Percentiles rank a stretch among this genome's conserved stretches.
Conservation (phyloP, 2,888 invertebrate genomes). For the Hemistola chrysoprasaria region DNA sequence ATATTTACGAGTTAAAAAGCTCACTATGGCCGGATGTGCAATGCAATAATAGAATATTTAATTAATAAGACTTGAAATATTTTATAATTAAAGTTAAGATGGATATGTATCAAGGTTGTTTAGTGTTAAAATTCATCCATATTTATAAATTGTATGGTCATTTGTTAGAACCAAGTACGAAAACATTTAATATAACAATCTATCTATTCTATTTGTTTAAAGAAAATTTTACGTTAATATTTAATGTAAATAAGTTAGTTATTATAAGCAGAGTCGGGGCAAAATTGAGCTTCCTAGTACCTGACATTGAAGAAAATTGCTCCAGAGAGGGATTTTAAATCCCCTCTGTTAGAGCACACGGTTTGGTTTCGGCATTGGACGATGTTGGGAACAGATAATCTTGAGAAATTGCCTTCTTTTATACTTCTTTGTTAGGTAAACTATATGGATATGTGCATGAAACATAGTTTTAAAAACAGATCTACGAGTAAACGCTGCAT, state of each 20-base stretch:
- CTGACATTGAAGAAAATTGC: conserved; percentile 64
- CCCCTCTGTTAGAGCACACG: conserved; percentile 62
- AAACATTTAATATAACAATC: no score
- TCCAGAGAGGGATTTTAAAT: conserved; percentile 56
- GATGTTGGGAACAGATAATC: conserved; percentile 66
- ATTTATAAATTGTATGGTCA: no score
- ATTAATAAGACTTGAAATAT: no score
- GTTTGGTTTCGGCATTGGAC: conserved; percentile 44
- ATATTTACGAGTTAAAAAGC: background rate
- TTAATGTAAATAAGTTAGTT: conserved; percentile 28
- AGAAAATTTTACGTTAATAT: background rate
- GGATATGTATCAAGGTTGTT: no score
- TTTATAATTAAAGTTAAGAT: no score
- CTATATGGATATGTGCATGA: no score
- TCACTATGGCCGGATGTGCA: conserved; percentile 74
- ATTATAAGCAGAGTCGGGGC: conserved; percentile 64
- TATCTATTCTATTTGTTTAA: no score
- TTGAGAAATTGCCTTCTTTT: conserved; percentile 46
- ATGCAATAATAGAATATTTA: conserved; percentile 68
- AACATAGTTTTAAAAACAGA: no score
- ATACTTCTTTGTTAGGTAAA: no score
- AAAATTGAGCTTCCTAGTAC: conserved; percentile 77
- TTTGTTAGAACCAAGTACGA: no score
- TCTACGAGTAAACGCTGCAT: no score
- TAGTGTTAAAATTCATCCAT: no score